Evolutionary conservation across 1,140 invertebrate genomes (phyloP).

Genomic region (Euwallacea similis): DNA sequence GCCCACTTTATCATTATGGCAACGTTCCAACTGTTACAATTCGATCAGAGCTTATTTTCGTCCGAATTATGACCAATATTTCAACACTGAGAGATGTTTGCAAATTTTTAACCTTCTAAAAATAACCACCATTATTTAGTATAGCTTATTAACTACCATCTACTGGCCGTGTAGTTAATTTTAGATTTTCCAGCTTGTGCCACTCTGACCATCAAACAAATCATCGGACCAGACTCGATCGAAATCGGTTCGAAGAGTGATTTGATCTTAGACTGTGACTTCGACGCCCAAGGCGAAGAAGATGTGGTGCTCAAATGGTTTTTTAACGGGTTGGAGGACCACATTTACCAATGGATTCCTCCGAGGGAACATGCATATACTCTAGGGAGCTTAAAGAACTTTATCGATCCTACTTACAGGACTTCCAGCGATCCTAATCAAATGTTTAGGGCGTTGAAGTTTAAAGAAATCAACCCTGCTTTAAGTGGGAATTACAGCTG

Average conservation of each 20-base stretch:
- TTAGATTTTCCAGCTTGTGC: constrained; percentile 39
- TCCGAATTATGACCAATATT: too few relatives aligned
- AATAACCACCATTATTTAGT: too few relatives aligned
- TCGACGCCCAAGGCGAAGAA: constrained; percentile 35
- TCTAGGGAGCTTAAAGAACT: constrained; percentile 37
- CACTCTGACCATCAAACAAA: constrained; percentile 42
- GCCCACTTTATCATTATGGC: too few relatives aligned
- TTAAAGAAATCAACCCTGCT: constrained; percentile 40
- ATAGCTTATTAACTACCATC: too few relatives aligned
- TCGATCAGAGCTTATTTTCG: too few relatives aligned
- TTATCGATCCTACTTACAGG: constrained; percentile 42
- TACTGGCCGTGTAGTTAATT: too few relatives aligned
- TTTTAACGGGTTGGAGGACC: constrained; percentile 40
- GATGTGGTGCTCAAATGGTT: constrained; percentile 48
- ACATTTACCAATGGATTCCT: constrained; percentile 48
- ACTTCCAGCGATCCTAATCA: constrained; percentile 38
- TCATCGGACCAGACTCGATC: constrained; percentile 41
- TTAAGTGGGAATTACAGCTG: constrained; percentile 47
- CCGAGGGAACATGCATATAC: constrained; percentile 18
- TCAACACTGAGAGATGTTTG: too few relatives aligned
- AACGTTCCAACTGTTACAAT: too few relatives aligned
- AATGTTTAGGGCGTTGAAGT: constrained; percentile 44
- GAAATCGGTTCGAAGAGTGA: constrained; percentile 35
- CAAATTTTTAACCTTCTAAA: too few relatives aligned
- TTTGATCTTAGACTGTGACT: constrained; percentile 46